Base-by-base conservation (phyloP, 2,113 vertebrate genomes). In the Silurus asotus region DNA sequence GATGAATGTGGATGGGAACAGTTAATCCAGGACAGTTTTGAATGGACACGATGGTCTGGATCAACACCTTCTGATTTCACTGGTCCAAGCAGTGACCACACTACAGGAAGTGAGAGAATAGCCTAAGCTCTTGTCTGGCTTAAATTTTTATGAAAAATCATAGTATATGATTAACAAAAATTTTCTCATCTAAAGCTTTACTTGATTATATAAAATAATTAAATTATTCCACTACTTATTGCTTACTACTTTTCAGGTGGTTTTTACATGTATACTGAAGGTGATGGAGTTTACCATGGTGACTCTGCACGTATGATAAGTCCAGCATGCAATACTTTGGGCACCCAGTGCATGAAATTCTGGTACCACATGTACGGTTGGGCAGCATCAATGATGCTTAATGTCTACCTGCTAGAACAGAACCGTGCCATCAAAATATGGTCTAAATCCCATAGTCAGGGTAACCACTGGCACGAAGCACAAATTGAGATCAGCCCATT, bases 281-380 rank as follows among this genome's bases (percentile, higher is more conserved):
- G 92, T 0, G 75, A 90, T 6, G 20, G 87, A 11, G 82, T 86
- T 25, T 17, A 80, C 1, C 19, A 82, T 0, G 95, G 95, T 75
- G 94, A 93, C 90, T 87, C 90, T 2, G 94, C 95, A 51, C 92
- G 92, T 0, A 86, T 97, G 82, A 17, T 93, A 86, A 96, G 95
- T 58, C 92, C 94, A 0, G 61, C 5, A 15, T 96, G 96, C 89
- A 70, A 86, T 28, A 88, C 86, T 5, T 62, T 85, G 15, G 94
- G 94, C 82, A 81, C 90, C 0, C 88, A 95, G 82, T 97, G 96
- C 90, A 90, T 97, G 84, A 83, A 89, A 20, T 96, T 97, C 91
- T 96, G 96, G 96, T 96, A 96, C 89, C 94, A 96, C 89, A 96
- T 96, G 95, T 94, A 95, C 4, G 96, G 96, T 51, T 84, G 45